Conservation (phyloP, 2,888 invertebrate genomes). For the Hololepta plana region DNA sequence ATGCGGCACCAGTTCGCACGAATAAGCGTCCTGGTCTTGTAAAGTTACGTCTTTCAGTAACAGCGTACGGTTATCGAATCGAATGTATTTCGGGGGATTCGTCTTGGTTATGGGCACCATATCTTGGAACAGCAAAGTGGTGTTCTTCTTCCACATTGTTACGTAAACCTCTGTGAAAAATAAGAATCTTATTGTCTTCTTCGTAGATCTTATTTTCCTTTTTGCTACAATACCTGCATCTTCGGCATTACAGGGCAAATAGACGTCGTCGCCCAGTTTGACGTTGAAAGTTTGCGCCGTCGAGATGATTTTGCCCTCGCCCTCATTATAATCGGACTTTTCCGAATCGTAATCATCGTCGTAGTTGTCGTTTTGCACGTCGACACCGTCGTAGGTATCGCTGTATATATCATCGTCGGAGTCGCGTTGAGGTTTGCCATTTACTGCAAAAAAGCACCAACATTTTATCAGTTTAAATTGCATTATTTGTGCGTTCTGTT, state of each 20-base stretch:
- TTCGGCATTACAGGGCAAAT: conserved; percentile 21
- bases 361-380: conserved; percentile 6
- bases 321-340: conserved; percentile 15
- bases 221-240: conserved; percentile 20
- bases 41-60: conserved; percentile 9
- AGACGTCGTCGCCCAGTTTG: conserved; percentile 17
- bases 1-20: too few species aligned
- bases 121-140: conserved; percentile 13
- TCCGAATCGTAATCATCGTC: conserved; percentile 10
- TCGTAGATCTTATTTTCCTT: conserved; percentile 5
- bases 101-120: conserved; percentile 7
- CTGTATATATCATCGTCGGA: too few species aligned
- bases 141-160: conserved; percentile 13
- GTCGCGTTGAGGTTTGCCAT: too few species aligned
- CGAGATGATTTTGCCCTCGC: conserved; percentile 12
- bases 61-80: conserved; percentile 7
- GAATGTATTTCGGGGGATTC: too few species aligned
- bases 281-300: conserved; percentile 16
- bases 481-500: too few species aligned
- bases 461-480: too few species aligned
- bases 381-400: too few species aligned
- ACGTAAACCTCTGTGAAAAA: conserved; percentile 12
- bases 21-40: too few species aligned
- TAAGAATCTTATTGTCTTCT: too few species aligned
- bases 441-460: too few species aligned